A percentile compares a stretch with the other conserved stretches of the same genome.
phyloP scores from a whole-genome alignment of 2,797 vertebrate species.

The Rhinichthys osculus region DNA sequence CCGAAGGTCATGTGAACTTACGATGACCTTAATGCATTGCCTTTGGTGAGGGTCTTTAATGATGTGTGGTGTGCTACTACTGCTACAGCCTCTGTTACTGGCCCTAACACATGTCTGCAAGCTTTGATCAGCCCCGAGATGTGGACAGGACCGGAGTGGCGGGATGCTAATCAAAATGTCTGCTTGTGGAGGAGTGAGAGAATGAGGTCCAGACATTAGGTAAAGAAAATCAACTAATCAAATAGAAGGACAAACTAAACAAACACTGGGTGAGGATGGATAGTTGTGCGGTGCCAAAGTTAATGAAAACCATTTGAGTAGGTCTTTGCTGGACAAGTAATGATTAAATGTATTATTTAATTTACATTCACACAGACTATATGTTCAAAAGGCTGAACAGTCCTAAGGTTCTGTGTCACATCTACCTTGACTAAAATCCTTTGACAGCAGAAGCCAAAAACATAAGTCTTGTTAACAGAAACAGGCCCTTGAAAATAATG shows the following conservation, averaged over 20 bases:
- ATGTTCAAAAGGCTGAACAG: not conserved
- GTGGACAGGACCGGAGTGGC: conserved; percentile 39
- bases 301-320: conserved; percentile 36
- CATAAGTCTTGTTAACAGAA: conserved; percentile 14
- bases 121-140: conserved; percentile 66
- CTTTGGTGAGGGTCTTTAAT: conserved; percentile 55
- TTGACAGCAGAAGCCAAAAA: conserved; percentile 35
- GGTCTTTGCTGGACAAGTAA: conserved; percentile 22
- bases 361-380: not conserved
- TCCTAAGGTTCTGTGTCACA: not conserved
- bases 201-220: conserved; percentile 49
- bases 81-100: conserved; percentile 49
- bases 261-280: conserved; percentile 1
- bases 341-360: conserved; percentile 15
- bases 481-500: conserved; percentile 33
- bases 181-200: conserved; percentile 45
- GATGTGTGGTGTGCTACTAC: conserved; percentile 60
- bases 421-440: conserved; percentile 19
- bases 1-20: conserved; percentile 55
- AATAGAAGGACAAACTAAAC: conserved; percentile 12
- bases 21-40: conserved; percentile 51
- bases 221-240: conserved; percentile 14
- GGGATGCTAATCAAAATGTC: conserved; percentile 49
- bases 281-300: not conserved
- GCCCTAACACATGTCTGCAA: conserved; percentile 62